Percentiles rank a stretch among this genome's conserved stretches.
phyloP scores from a whole-genome alignment of 2,113 vertebrate genomes.

The Chaetorhynchus papuensis region DNA sequence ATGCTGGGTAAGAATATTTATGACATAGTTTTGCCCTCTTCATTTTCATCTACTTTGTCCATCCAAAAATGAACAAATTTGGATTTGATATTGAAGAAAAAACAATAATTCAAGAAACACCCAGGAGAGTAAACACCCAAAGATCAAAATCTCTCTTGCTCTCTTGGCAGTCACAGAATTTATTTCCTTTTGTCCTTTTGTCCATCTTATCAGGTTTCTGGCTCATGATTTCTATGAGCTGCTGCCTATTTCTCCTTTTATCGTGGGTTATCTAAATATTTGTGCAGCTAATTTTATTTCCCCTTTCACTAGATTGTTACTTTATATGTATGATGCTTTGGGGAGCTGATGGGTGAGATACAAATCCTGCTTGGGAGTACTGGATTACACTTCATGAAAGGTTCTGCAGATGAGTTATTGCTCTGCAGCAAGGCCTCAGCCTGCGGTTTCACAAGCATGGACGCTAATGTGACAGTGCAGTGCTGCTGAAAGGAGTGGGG shows the following conservation, averaged over 20 bases:
- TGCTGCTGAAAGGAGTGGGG: neutral
- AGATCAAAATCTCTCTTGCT: neutral
- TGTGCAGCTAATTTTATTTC: neutral
- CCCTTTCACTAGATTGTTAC: neutral
- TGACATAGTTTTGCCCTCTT: neutral
- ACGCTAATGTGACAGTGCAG: neutral
- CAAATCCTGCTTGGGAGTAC: neutral
- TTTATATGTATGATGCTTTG: neutral
- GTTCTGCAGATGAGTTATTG: conserved; percentile 20
- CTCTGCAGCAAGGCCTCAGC: neutral
- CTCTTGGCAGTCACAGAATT: neutral
- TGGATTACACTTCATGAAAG: neutral
- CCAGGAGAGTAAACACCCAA: neutral
- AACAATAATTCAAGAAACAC: neutral
- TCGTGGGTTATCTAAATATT: neutral
- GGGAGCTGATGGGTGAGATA: neutral
- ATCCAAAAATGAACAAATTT: neutral
- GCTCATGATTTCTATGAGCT: neutral
- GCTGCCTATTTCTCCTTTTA: neutral
- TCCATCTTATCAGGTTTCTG: neutral
- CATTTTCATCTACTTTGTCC: neutral
- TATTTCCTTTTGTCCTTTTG: neutral
- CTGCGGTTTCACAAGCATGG: neutral
- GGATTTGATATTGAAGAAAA: neutral
- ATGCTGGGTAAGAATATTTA: neutral